Evolutionary conservation across 2,888 invertebrate species (phyloP), one percentile per base, ranked within the genome.

Genomic region (Azorinus chamasolen): DNA sequence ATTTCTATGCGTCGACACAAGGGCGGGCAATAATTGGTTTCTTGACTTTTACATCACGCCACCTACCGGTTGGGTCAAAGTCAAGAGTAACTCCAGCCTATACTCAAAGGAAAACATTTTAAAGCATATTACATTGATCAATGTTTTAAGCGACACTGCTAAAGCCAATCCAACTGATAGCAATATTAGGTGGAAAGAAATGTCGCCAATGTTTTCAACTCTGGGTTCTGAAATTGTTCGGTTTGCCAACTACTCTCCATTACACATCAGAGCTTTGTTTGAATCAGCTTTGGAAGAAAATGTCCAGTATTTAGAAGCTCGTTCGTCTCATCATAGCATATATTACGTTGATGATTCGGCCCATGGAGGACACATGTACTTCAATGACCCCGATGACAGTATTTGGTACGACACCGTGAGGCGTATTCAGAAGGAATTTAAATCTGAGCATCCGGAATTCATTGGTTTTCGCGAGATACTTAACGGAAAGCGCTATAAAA

Each of bases 221-320:
- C 59, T 64, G 1, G 81, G 70, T 12, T 70, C 73, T 16, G n/a
- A 43, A 32, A 18, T 81, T 2, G 65, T 81, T 6, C 45, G 63
- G 14, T 55, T 66, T 32, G 61, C 54, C 12, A 77, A 74, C 54
- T 57, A 78, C 39, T 59, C 71, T 0, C 12, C 43, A 4, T 22
- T 59, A 12, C 57, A 81, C 32, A 22, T 81, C 25, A 43, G 71
- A 18, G 74, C 73, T 5, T 48, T 81, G 59, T 59, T 81, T 37
- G 57, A 77, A 20, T 43, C 73, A 12, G 77, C 81, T 24, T 12
- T 71, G 1, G 64, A 66, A 0, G 81, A 81, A 62, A 76, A 74
- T 41, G 71, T 81, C 1, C 81, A 81, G 43, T 81, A 77, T 48
- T 16, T 81, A 20, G 81, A 81, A 58, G 63, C 77, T 10, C 62